Evolutionary conservation across 1,140 invertebrate species (phyloP).

Genomic region (Drosophila subpulchrella): DNA sequence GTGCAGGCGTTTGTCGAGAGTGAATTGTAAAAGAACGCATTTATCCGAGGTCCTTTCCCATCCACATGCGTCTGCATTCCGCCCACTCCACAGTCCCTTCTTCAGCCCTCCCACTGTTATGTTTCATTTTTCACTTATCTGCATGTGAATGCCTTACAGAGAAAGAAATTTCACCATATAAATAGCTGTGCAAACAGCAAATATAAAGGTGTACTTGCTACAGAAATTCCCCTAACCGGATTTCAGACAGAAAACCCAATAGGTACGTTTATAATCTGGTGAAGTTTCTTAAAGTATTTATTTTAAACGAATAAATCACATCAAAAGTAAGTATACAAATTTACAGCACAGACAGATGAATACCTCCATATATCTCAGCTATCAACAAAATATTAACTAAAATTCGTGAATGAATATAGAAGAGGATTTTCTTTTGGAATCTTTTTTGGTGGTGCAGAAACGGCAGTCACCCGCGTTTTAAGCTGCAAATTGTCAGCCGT

Average conservation of each 20-base stretch:
- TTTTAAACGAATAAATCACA: too few species aligned
- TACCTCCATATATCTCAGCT: not conserved
- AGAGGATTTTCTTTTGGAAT: not conserved
- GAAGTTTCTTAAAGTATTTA: too few species aligned
- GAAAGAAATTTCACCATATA: constrained; percentile 3
- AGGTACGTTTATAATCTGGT: too few species aligned
- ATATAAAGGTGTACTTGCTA: not conserved
- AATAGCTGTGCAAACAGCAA: not conserved
- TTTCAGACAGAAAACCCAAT: too few species aligned
- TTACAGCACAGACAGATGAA: too few species aligned
- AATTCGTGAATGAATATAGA: not conserved
- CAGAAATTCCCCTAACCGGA: too few species aligned
- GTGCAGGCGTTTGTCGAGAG: constrained; percentile 2
- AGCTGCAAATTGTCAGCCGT: constrained; percentile 61
- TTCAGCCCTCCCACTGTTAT: not conserved
- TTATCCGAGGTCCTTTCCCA: constrained; percentile 35
- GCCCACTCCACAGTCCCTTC: not conserved
- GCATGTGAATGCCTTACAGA: constrained; percentile 19
- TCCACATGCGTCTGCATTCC: constrained; percentile 4
- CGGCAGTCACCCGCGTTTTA: not conserved
- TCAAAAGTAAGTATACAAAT: too few species aligned
- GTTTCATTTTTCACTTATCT: constrained; percentile 47
- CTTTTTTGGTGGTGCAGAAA: constrained; percentile 2
- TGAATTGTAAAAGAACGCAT: constrained; percentile 36
- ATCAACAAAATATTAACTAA: not conserved